phyloP scores from a whole-genome alignment of 2,797 vertebrate genomes.

The Squalus acanthias region DNA sequence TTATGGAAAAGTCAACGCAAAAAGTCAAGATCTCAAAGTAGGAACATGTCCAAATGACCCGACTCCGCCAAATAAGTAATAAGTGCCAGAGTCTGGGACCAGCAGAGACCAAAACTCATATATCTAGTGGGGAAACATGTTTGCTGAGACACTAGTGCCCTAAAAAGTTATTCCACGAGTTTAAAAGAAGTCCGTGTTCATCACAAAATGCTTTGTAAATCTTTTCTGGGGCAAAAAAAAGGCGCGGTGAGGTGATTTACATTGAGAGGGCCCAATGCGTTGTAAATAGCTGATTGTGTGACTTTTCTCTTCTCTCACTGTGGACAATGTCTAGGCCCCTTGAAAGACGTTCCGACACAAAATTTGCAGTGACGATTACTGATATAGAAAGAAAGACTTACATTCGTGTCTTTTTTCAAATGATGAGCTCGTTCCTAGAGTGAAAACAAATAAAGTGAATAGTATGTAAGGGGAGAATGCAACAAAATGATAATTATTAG shows the following conservation, averaged over 20 bases:
- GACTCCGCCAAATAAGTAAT: no score
- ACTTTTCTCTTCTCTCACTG: not conserved
- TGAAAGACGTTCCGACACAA: not conserved
- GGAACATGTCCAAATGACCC: no score
- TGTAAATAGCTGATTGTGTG: not conserved
- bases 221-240: not conserved
- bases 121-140: not conserved
- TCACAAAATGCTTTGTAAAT: not conserved
- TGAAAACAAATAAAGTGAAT: not conserved
- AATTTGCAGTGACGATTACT: not conserved
- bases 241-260: not conserved
- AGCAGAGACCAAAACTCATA: no score
- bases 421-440: not conserved
- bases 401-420: not conserved
- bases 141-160: not conserved
- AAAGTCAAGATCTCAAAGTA: no score
- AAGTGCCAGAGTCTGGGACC: no score
- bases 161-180: not conserved
- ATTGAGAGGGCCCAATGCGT: not conserved
- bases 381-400: not conserved
- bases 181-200: not conserved
- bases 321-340: not conserved
- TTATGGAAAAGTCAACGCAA: no score
- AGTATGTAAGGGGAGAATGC: not conserved
- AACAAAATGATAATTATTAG: not conserved